These are phyloP conservation scores for Neosilurus hyrtlii DNA, from an alignment of 2,797 vertebrate genomes.

Conservation along the genomic window DNA sequence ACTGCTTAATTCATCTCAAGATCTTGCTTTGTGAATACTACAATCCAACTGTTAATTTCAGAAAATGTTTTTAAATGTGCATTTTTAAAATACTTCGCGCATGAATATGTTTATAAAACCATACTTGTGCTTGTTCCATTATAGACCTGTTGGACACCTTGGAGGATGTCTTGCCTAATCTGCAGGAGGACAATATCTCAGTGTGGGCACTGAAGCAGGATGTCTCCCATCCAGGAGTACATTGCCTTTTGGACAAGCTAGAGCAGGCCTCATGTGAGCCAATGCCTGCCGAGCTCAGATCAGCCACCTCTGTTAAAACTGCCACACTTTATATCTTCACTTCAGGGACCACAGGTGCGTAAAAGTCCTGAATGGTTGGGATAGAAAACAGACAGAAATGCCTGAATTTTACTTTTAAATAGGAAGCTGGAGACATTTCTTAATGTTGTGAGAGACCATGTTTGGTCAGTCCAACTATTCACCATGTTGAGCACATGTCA, in stretches of 20 bases:
- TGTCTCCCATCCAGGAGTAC: constrained; percentile 50
- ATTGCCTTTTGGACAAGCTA: constrained; percentile 73
- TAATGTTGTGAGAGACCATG: not conserved
- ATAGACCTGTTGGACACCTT: constrained; percentile 77
- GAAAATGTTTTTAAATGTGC: not conserved
- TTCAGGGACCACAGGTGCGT: constrained; percentile 86
- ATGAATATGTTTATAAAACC: not conserved
- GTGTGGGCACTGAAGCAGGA: constrained; percentile 78
- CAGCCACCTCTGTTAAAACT: constrained; percentile 67
- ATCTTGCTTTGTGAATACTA: not conserved
- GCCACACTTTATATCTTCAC: constrained; percentile 91
- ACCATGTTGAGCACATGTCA: not conserved
- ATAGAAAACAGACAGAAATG: not conserved
- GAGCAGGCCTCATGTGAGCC: constrained; percentile 69
- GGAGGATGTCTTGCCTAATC: constrained; percentile 72
- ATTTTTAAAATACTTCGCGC: not conserved
- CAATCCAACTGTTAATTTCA: not conserved
- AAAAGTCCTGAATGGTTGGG: not conserved
- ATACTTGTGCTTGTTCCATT: constrained; percentile 9
- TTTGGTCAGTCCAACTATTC: not conserved
- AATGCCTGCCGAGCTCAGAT: constrained; percentile 66
- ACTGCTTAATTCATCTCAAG: not conserved
- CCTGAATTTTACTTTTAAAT: not conserved
- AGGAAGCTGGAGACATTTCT: not conserved
- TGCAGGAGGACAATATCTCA: constrained; percentile 71